Base-by-base conservation (phyloP, 2,113 vertebrate genomes). In the Propithecus coquereli region DNA sequence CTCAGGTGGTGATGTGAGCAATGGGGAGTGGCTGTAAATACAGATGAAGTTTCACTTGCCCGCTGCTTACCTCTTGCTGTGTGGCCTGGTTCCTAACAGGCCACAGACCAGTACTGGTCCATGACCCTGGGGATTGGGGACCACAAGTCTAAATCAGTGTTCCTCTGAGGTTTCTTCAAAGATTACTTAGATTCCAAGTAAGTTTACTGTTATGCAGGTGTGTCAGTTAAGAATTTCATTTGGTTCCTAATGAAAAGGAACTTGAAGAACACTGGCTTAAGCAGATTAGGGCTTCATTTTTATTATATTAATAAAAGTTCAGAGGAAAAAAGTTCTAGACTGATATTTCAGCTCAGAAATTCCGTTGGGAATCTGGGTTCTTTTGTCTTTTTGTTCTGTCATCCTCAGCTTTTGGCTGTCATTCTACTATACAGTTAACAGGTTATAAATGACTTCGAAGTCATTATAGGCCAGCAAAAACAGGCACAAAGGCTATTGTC, bases 181-280 rank as follows among this genome's bases (percentile, higher is more conserved):
- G 70, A 88, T 90, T 50, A 81, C 50, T 77, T 94, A 73, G 54
- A 37, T 88, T 66, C 47, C 50, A 85, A 87, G 34, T 54, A 96
- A 90, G 34, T 80, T 86, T 86, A 84, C 22, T 86, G 3, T 88
- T 93, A 37, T 86, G 10, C 27, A 90, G 7, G 3, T 79, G 11
- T 91, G 70, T 95, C 82, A 73, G 25, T 91, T 88, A 92, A 16
- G 13, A 86, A 91, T 90, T 90, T 95, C 20, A 54, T 88, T 85
- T 94, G 81, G 20, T 74, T 96, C 45, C 87, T 94, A n/a, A 90
- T 63, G 16, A 85, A 95, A 92, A 96, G 43, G 95, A 90, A 90
- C 14, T 65, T 47, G 4, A 95, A 87, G 25, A 92, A 94, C 25
- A 80, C 25, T 77, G 47, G 9, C 54, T 95, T 94, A 43, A 88